Percentiles rank a stretch among this genome's conserved stretches.
Evolutionary conservation across 2,888 invertebrate genomes (phyloP).

Genomic region (Lacanobia oleracea): DNA sequence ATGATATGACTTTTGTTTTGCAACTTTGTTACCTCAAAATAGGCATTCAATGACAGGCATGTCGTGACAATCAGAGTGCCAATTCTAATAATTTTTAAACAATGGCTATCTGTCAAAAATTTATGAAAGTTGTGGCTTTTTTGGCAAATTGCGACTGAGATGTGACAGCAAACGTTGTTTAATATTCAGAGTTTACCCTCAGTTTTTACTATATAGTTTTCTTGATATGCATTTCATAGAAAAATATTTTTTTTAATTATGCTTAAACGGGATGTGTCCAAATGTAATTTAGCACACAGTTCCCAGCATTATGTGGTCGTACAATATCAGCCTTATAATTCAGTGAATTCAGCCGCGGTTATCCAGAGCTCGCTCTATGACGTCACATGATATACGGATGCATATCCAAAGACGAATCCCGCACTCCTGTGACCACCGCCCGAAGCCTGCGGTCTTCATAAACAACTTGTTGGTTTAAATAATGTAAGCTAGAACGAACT

Average conservation of each 20-base stretch:
- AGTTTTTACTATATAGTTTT: too few species aligned
- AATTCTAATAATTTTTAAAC: too few species aligned
- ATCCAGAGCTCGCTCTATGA: conserved; percentile 1
- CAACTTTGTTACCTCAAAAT: too few species aligned
- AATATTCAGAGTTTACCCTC: too few species aligned
- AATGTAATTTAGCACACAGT: background rate
- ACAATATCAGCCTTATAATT: background rate
- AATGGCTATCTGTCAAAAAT: too few species aligned
- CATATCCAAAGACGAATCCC: conserved; percentile 22
- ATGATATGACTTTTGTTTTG: too few species aligned
- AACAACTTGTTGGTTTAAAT: conserved; percentile 42
- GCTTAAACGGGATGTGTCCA: background rate
- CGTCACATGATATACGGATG: conserved; percentile 33
- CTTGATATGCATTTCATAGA: background rate
- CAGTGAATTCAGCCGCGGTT: conserved; percentile 5
- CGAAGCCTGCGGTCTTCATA: conserved; percentile 39
- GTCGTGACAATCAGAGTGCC: too few species aligned
- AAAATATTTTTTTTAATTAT: background rate
- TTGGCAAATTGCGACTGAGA: too few species aligned
- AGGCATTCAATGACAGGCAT: too few species aligned
- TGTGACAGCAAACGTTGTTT: too few species aligned
- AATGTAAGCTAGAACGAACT: background rate
- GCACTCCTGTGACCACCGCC: conserved; percentile 18
- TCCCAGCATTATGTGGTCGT: background rate
- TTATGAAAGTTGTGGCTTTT: too few species aligned